Evolutionary conservation across 2,888 invertebrate genomes (phyloP).

Genomic region (Conistra vaccinii): DNA sequence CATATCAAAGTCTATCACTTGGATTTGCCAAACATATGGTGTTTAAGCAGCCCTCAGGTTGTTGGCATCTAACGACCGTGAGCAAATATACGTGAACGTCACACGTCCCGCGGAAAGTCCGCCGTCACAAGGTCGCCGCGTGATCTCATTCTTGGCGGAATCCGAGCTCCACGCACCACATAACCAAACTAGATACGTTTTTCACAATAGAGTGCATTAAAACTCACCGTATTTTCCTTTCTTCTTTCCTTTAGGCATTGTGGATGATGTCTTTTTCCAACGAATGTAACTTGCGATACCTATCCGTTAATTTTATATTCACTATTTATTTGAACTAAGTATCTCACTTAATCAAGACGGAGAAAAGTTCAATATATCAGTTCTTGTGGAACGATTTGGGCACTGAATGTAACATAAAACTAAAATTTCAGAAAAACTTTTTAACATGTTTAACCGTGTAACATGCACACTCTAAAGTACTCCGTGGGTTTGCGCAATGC

Average conservation of each 20-base stretch:
- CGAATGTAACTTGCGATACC: slow-evolving; percentile 79
- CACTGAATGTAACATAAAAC: slow-evolving; percentile 93
- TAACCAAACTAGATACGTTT: slow-evolving; percentile 49
- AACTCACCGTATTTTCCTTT: slow-evolving; percentile 93
- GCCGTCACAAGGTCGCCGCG: slow-evolving; percentile 88
- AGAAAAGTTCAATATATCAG: slow-evolving; percentile 94
- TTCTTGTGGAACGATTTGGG: slow-evolving; percentile 93
- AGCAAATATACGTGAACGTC: slow-evolving; percentile 81
- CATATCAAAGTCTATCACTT: neutral
- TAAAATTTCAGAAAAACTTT: slow-evolving; percentile 93
- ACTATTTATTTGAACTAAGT: slow-evolving; percentile 86
- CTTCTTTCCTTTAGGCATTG: slow-evolving; percentile 95
- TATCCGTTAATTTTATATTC: slow-evolving; percentile 90
- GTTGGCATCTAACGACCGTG: slow-evolving; percentile 73
- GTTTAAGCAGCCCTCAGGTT: slow-evolving; percentile 51
- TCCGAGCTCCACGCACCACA: slow-evolving; percentile 67
- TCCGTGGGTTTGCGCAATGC: slow-evolving; percentile 85
- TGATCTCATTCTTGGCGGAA: slow-evolving; percentile 85
- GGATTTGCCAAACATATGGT: slow-evolving; percentile 74
- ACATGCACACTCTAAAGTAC: slow-evolving; percentile 86
- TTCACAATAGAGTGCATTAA: slow-evolving; percentile 29
- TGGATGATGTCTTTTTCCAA: slow-evolving; percentile 78
- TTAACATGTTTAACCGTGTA: slow-evolving; percentile 93
- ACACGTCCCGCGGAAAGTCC: slow-evolving; percentile 80
- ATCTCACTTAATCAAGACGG: slow-evolving; percentile 94